Percentiles rank a stretch among this genome's conserved stretches.
Evolutionary conservation across 2,888 invertebrate genomes (phyloP).

Genomic region (Candidula unifasciata): DNA sequence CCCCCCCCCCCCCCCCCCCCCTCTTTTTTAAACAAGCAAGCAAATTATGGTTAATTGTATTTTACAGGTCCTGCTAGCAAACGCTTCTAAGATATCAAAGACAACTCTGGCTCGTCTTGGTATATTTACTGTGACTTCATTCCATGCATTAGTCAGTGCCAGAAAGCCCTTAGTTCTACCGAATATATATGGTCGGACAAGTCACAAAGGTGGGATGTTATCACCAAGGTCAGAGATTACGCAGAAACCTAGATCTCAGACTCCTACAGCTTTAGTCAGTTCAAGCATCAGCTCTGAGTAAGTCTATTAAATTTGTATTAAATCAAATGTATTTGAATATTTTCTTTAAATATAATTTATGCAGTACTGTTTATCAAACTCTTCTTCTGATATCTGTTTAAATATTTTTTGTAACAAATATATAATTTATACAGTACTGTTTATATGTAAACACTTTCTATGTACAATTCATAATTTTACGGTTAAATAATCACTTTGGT

Average conservation of each 20-base stretch:
- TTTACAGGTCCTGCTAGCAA: slow-evolving; percentile 92
- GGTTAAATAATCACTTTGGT: no score
- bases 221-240: slow-evolving; percentile 62
- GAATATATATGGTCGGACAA: slow-evolving; percentile 67
- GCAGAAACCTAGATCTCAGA: slow-evolving; percentile 54
- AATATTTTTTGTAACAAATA: no score
- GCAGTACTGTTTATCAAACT: not conserved
- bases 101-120: slow-evolving; percentile 95
- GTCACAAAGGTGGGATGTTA: slow-evolving; percentile 68
- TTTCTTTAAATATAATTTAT: not conserved
- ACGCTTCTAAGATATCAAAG: slow-evolving; percentile 96
- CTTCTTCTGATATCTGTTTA: no score
- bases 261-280: slow-evolving; percentile 58
- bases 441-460: no score
- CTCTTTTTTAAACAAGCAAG: no score
- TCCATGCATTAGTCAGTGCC: slow-evolving; percentile 98
- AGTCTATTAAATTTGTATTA: slow-evolving; percentile 14
- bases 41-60: not conserved
- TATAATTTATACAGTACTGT: no score
- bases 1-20: no score
- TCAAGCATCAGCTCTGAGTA: slow-evolving; percentile 57
- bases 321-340: not conserved
- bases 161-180: slow-evolving; percentile 85
- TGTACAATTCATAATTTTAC: no score
- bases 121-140: slow-evolving; percentile 97